These are phyloP conservation scores for Umimayanthus chanpuru DNA, from an alignment of 92 coral and sea anemone genomes.

Conservation along the genomic window DNA sequence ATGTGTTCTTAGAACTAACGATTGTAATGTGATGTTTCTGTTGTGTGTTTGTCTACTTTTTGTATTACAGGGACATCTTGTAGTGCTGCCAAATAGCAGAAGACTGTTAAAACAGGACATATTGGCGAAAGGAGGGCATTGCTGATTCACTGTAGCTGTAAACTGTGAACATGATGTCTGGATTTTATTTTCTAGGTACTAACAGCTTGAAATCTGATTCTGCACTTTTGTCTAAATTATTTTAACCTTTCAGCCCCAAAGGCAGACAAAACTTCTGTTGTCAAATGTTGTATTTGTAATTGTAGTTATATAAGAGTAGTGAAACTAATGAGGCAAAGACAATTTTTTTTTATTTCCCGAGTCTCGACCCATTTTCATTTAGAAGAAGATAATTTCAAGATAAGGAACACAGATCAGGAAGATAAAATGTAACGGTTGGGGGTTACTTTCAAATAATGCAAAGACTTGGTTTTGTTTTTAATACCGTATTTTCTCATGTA, in stretches of 20 bases:
- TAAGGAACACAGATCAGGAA: neutral
- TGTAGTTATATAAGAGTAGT: too few species aligned
- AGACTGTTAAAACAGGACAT: conserved; percentile 20
- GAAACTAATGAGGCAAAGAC: too few species aligned
- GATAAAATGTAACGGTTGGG: neutral
- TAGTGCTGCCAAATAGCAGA: conserved; percentile 26
- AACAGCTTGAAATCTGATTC: neutral
- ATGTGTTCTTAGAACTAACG: conserved; percentile 17
- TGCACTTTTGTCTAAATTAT: conserved; percentile 7
- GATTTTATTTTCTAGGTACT: conserved; percentile 42
- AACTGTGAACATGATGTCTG: conserved; percentile 24
- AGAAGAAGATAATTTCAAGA: neutral
- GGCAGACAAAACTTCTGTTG: neutral
- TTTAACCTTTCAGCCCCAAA: neutral
- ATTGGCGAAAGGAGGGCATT: conserved; percentile 42
- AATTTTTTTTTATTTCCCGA: too few species aligned
- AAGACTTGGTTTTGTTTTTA: neutral
- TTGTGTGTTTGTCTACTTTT: conserved; percentile 13
- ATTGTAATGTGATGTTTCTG: conserved; percentile 11
- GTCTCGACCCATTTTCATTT: neutral
- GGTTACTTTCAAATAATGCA: neutral
- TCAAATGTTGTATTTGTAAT: neutral
- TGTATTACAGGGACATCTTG: conserved; percentile 37
- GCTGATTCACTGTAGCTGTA: conserved; percentile 41
- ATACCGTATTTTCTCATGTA: too few species aligned